These are phyloP conservation scores for Lasioglossum lativentre DNA, from an alignment of 2,888 invertebrate species.

Conservation along the genomic window DNA sequence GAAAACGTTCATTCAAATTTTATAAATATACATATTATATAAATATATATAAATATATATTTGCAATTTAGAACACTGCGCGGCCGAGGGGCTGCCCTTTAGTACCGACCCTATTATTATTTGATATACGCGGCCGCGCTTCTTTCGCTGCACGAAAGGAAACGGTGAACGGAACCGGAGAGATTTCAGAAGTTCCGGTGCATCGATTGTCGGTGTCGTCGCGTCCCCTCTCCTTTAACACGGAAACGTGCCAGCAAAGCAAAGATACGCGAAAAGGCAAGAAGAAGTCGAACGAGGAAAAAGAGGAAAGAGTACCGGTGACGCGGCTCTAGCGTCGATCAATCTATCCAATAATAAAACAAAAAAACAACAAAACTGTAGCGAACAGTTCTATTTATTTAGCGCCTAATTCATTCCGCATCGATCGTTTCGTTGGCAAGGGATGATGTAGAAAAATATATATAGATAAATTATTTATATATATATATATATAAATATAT, in stretches of 20 bases:
- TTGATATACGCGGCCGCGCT: constrained; percentile 15
- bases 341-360: constrained; percentile 27
- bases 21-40: constrained; percentile 75
- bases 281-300: background rate
- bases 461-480: background rate
- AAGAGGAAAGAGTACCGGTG: background rate
- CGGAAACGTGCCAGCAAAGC: background rate
- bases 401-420: constrained; percentile 72
- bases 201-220: constrained; percentile 12
- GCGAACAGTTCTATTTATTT: constrained; percentile 72
- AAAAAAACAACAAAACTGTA: constrained; percentile 34
- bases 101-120: constrained; percentile 53
- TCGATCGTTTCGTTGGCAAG: constrained; percentile 57
- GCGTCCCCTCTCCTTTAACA: background rate
- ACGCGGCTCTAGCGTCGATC: constrained; percentile 26
- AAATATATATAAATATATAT: constrained; percentile 72
- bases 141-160: constrained; percentile 22
- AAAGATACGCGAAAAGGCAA: background rate
- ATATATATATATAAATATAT: constrained; percentile 4
- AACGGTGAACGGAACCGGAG: background rate
- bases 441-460: constrained; percentile 7
- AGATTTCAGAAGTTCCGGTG: constrained; percentile 15
- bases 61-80: constrained; percentile 72
- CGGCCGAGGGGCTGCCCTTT: constrained; percentile 48
- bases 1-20: constrained; percentile 75